These are phyloP conservation scores for Lordiphosa collinella DNA, from an alignment of 1,140 invertebrate genomes.

Conservation along the genomic window DNA sequence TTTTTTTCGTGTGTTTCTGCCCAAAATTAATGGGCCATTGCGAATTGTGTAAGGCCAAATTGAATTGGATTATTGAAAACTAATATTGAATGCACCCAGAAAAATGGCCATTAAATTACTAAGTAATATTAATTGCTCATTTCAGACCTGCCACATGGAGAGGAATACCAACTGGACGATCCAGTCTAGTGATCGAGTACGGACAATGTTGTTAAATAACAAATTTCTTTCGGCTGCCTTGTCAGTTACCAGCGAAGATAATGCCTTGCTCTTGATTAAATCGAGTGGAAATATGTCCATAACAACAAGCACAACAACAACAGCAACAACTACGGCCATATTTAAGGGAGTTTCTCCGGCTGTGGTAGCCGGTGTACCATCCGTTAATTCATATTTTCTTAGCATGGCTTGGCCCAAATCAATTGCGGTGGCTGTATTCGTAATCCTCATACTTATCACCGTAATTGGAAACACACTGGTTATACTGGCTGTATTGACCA, in stretches of 20 bases:
- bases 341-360: not conserved
- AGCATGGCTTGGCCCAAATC: conserved; percentile 66
- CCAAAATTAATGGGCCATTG: conserved; percentile 4
- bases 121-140: not conserved
- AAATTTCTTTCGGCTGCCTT: conserved; percentile 21
- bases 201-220: conserved; percentile 9
- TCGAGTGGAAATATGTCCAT: conserved; percentile 3
- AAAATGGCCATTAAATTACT: not conserved
- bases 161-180: conserved; percentile 3
- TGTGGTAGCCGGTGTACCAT: conserved; percentile 13
- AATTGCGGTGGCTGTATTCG: conserved; percentile 78
- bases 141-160: not conserved
- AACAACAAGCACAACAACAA: not conserved
- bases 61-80: conserved; percentile 3
- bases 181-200: not conserved
- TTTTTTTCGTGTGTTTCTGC: not conserved
- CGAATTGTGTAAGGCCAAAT: conserved; percentile 13
- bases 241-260: conserved; percentile 3
- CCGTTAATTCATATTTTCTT: conserved; percentile 55
- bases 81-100: conserved; percentile 2
- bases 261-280: conserved; percentile 13
- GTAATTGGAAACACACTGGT: conserved; percentile 93
- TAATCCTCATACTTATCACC: conserved; percentile 83
- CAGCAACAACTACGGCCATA: conserved; percentile 5
- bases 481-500: conserved; percentile 93